These are phyloP conservation scores for Acanthurus lineatus DNA, from an alignment of 2,797 vertebrate genomes.

Conservation along the genomic window DNA sequence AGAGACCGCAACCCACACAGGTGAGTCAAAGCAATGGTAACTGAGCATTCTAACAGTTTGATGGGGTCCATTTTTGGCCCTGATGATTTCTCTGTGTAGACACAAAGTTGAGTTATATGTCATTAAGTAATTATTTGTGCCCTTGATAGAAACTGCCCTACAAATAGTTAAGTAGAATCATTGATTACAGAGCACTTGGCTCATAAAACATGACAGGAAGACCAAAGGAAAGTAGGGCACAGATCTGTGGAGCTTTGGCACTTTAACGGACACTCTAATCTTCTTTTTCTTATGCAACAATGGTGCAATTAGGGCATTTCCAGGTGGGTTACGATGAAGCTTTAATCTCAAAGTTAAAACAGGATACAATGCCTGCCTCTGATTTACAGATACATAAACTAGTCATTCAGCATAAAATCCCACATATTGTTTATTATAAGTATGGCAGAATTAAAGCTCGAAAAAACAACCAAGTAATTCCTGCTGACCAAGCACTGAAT, in stretches of 20 bases:
- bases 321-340: slow-evolving; percentile 27
- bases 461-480: background rate
- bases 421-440: background rate
- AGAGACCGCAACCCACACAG: slow-evolving; percentile 91
- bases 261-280: slow-evolving; percentile 65
- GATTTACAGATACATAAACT: slow-evolving; percentile 3
- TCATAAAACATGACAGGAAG: slow-evolving; percentile 12
- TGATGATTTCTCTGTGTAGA: background rate
- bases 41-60: background rate
- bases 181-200: background rate
- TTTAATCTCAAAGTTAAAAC: slow-evolving; percentile 54
- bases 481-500: background rate
- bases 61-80: background rate
- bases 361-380: slow-evolving; percentile 7
- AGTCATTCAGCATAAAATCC: background rate
- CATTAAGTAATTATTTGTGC: background rate
- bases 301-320: slow-evolving; percentile 54
- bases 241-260: slow-evolving; percentile 36
- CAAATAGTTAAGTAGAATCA: background rate
- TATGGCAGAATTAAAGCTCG: background rate
- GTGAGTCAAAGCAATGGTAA: slow-evolving; percentile 76
- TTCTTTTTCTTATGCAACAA: slow-evolving; percentile 69
- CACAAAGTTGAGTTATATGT: background rate
- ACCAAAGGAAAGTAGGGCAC: background rate
- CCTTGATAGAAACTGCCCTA: background rate